Evolutionary conservation across 2,113 vertebrate genomes (phyloP).

Genomic region (Tauraco erythrolophus): DNA sequence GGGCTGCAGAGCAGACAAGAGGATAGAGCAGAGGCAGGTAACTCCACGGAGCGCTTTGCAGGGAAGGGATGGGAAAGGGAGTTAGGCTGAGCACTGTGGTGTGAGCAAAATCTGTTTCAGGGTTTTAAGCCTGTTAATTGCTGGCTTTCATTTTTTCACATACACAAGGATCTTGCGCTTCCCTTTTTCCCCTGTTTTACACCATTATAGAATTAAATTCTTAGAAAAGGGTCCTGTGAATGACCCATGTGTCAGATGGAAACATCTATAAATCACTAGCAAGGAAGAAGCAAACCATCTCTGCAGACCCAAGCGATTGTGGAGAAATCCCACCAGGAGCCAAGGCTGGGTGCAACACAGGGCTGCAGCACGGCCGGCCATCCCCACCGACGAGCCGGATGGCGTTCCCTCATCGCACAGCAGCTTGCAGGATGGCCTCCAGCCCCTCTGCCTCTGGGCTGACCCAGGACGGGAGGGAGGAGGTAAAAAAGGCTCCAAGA

Average conservation of each 20-base stretch:
- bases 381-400: fast-evolving
- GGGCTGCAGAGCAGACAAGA: background rate
- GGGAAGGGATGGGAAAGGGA: background rate
- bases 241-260: background rate
- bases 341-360: too few relatives aligned
- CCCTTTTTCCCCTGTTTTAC: background rate
- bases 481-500: background rate
- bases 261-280: background rate
- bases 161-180: background rate
- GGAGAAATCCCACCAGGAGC: background rate
- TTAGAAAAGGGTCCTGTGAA: background rate
- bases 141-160: background rate
- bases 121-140: background rate
- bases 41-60: fast-evolving
- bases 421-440: background rate
- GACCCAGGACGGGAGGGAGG: background rate
- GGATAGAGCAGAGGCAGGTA: fast-evolving
- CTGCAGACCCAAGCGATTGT: background rate
- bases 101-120: background rate
- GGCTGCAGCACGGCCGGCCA: background rate
- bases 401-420: fast-evolving
- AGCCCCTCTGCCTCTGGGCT: background rate
- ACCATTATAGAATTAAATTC: background rate
- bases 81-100: background rate
- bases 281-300: background rate